Percentiles rank a stretch among this genome's conserved stretches.
phyloP scores from a whole-genome alignment of 2,797 vertebrate species.

The Falco peregrinus region DNA sequence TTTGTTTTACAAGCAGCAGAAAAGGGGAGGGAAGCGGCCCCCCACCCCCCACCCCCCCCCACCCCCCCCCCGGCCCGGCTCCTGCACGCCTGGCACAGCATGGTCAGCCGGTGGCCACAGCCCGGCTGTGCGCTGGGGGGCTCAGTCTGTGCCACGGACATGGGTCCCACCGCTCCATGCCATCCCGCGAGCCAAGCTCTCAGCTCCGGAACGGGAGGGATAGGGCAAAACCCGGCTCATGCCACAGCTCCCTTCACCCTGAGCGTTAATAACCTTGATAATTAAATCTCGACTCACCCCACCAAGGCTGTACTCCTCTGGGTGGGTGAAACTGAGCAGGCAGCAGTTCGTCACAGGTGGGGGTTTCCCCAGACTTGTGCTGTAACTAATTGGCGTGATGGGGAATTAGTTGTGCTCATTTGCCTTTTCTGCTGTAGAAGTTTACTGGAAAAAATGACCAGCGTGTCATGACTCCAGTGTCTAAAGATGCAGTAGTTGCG shows the following conservation, averaged over 20 bases:
- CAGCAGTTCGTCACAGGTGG: not conserved
- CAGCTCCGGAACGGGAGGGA: accelerated
- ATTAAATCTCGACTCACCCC: accelerated
- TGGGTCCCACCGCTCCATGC: accelerated
- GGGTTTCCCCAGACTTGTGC: not conserved
- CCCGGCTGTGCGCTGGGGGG: not conserved
- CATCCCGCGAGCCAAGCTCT: accelerated
- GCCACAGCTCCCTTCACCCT: not conserved
- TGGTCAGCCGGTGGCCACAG: accelerated
- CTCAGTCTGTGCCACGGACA: accelerated
- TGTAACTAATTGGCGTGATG: not conserved
- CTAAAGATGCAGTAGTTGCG: not conserved
- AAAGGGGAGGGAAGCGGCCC: not conserved
- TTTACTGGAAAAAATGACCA: not conserved
- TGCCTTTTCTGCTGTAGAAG: not conserved
- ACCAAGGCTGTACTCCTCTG: accelerated
- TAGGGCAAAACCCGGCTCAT: no score
- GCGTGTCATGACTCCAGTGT: not conserved
- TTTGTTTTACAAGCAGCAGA: conserved; percentile 43
- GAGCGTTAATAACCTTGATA: accelerated
- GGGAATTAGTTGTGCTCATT: not conserved
- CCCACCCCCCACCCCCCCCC: no score
- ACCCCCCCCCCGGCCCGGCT: not conserved
- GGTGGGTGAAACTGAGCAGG: no score
- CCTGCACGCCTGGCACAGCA: not conserved